Base-by-base conservation (phyloP, 2,888 invertebrate species). In the Pterostichus niger region DNA sequence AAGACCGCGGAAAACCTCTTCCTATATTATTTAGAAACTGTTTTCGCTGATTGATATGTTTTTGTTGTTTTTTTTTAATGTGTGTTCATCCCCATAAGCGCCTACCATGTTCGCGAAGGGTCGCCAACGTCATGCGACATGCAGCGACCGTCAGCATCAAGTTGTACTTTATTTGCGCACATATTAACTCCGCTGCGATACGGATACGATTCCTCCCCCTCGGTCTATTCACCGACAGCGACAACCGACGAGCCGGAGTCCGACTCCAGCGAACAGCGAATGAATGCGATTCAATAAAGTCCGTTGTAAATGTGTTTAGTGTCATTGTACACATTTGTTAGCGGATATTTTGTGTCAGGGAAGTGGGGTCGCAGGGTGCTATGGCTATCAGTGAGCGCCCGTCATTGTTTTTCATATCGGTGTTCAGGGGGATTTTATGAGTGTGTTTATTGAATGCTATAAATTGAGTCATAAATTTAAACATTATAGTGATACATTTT, bases 221-320 rank as follows among this genome's bases (percentile, higher is more conserved):
- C 13, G 46, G 15, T 71, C 13, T 59, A 46, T 46, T 13, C 11
- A 5, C 13, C 73, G n/a, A 40, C 68, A 44, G 7, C 40, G n/a
- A 15, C 49, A 24, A 44, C 73, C 46, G 49, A 73, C 73, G 33
- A 24, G 15, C 73, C 46, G 49, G 44, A 44, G 33, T 33, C 31
- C 17, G 17, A 59, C 59, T 59, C 71, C 44, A 44, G 17, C 64
- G 64, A 33, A 24, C 52, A 44, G 17, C 64, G 64, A 33, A 24
- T 33, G n/a, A 52, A 52, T 56, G 52, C 81, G 81, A 71, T 81
- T 81, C 81, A 81, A 81, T 81, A 81, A 81, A 81, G 35, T 46
- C 56, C 35, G 73, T 71, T 81, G 71, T 81, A 81, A 81, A 81
- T 81, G 81, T 81, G 81, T 81, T 81, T 81, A 81, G 81, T 81